Conservation (phyloP, 2,888 invertebrate species). For the Apotomis turbidana region DNA sequence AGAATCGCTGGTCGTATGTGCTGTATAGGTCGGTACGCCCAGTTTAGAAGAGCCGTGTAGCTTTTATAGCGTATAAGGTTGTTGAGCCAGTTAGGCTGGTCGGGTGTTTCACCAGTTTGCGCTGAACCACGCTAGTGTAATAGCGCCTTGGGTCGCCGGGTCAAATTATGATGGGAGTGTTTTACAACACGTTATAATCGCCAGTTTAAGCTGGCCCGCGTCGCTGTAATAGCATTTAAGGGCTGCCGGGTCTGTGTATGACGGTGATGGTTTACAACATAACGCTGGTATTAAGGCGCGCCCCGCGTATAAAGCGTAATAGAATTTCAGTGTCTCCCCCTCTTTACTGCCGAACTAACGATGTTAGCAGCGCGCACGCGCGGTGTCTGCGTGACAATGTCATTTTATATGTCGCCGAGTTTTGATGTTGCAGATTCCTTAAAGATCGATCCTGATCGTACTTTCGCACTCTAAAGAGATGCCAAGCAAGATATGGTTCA, state of each 20-base stretch:
- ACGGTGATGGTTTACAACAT: slow-evolving; percentile 37
- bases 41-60: slow-evolving; percentile 27
- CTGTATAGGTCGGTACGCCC: not conserved
- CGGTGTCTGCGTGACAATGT: slow-evolving; percentile 31
- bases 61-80: slow-evolving; percentile 16
- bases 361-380: slow-evolving; percentile 44
- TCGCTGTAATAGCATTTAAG: not conserved
- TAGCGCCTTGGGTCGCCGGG: slow-evolving; percentile 16
- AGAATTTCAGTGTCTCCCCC: slow-evolving; percentile 44
- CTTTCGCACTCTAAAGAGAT: too few species aligned
- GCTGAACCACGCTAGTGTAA: slow-evolving; percentile 11
- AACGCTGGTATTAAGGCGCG: slow-evolving; percentile 40
- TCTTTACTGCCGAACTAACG: slow-evolving; percentile 43
- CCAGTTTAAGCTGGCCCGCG: slow-evolving; percentile 3
- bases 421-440: slow-evolving; percentile 12
- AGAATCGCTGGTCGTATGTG: slow-evolving; percentile 10
- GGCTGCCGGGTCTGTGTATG: slow-evolving; percentile 20
- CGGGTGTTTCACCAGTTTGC: not conserved
- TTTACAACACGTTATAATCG: slow-evolving; percentile 32
- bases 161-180: slow-evolving; percentile 35
- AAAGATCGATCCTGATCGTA: too few species aligned
- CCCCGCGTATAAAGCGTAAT: slow-evolving; percentile 44
- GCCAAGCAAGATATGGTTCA: too few species aligned
- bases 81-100: slow-evolving; percentile 17
- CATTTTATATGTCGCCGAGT: slow-evolving; percentile 27